Conservation (phyloP, 2,888 invertebrate species). For the Panorpa germanica region DNA sequence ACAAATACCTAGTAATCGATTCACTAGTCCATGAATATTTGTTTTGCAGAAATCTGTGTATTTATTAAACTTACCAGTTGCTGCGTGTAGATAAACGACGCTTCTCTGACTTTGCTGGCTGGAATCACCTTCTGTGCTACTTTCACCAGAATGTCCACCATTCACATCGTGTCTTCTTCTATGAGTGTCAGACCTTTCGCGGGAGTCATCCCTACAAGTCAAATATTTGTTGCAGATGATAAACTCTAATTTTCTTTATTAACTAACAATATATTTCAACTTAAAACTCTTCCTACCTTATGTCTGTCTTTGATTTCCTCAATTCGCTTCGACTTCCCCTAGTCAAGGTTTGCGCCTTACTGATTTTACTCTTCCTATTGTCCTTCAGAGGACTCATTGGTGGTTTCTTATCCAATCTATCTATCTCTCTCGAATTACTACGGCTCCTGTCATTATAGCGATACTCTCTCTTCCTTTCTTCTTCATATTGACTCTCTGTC, state of each 20-base stretch:
- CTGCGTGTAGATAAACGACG: constrained; percentile 69
- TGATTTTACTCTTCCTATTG: constrained; percentile 20
- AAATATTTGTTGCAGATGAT: too few relatives aligned
- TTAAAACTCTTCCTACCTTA: too few relatives aligned
- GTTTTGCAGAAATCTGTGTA: too few relatives aligned
- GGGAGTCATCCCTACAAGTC: too few relatives aligned
- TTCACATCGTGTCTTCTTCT: too few relatives aligned
- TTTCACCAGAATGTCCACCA: constrained; percentile 35
- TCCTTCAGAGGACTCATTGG: constrained; percentile 27
- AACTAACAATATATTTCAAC: too few relatives aligned
- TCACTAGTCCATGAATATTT: not conserved
- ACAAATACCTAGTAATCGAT: not conserved
- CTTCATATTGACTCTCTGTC: constrained; percentile 24
- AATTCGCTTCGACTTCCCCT: constrained; percentile 19
- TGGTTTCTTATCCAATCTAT: constrained; percentile 24
- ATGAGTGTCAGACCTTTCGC: too few relatives aligned
- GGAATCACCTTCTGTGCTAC: constrained; percentile 55
- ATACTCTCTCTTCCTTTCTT: constrained; percentile 13
- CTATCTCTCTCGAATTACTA: constrained; percentile 10
- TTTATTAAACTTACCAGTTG: constrained; percentile 40
- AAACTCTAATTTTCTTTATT: too few relatives aligned
- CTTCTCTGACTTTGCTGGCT: constrained; percentile 70
- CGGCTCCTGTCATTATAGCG: constrained; percentile 6
- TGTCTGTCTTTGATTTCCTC: too few relatives aligned
- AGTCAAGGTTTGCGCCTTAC: too few relatives aligned